Evolutionary conservation across 2,888 invertebrate genomes (phyloP).

Genomic region (Microplitis manilae): DNA sequence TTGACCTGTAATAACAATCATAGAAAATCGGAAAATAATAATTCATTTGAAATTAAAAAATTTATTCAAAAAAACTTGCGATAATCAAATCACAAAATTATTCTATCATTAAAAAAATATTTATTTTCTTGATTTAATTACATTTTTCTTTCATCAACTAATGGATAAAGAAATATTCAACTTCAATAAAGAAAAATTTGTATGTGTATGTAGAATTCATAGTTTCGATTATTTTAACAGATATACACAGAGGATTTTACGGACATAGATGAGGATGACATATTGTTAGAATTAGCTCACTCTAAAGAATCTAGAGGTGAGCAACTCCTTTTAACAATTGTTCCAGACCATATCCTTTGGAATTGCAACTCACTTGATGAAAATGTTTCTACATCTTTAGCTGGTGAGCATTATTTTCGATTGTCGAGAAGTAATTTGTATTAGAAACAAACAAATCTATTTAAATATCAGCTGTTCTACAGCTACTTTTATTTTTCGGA

Average conservation of each 20-base stretch:
- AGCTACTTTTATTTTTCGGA: too few species aligned
- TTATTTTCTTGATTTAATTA: too few species aligned
- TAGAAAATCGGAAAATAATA: neutral
- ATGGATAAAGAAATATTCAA: slow-evolving; percentile 4
- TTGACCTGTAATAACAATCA: too few species aligned
- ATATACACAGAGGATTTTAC: slow-evolving; percentile 14
- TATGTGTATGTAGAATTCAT: neutral
- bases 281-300: neutral
- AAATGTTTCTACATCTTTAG: neutral
- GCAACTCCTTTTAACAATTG: slow-evolving; percentile 1
- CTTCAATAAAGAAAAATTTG: slow-evolving; percentile 10
- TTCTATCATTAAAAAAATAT: too few species aligned
- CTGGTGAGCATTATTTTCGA: neutral
- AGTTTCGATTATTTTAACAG: slow-evolving; percentile 2
- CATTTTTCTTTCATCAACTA: neutral
- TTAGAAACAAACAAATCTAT: too few species aligned
- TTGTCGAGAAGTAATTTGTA: neutral
- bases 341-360: slow-evolving; percentile 9
- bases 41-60: neutral
- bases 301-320: neutral
- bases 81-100: neutral
- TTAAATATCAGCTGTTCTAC: too few species aligned
- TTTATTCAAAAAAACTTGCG: neutral
- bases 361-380: neutral
- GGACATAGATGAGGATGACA: neutral